These are phyloP conservation scores for Cuniculus paca DNA, from an alignment of 2,797 vertebrate genomes.

Conservation along the genomic window DNA sequence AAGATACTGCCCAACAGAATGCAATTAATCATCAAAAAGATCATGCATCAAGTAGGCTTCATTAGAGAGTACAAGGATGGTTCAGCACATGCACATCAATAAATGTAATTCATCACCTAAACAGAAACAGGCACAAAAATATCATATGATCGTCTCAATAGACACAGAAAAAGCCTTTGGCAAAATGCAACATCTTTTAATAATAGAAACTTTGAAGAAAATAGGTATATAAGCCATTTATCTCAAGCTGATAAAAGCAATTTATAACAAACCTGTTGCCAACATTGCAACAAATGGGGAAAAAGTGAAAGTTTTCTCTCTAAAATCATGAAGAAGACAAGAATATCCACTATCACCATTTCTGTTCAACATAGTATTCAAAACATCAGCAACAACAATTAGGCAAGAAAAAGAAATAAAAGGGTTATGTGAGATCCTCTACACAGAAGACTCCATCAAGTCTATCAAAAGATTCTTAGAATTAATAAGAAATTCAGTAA, in stretches of 20 bases:
- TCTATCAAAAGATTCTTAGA: not conserved
- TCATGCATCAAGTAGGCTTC: not conserved
- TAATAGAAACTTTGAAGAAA: not conserved
- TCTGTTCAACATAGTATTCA: not conserved
- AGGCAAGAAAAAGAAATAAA: not conserved
- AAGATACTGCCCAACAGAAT: not conserved
- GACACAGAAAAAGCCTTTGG: not conserved
- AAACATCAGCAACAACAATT: not conserved
- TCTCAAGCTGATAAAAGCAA: not conserved
- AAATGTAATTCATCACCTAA: not conserved
- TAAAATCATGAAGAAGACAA: not conserved
- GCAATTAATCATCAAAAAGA: not conserved
- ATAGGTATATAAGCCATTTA: not conserved
- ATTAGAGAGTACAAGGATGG: not conserved
- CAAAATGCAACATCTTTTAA: not conserved
- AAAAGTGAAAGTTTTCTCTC: not conserved
- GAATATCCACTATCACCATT: not conserved
- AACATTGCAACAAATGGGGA: not conserved
- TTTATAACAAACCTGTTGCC: not conserved
- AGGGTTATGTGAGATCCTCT: not conserved
- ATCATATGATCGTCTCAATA: not conserved
- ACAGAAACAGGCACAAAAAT: not conserved
- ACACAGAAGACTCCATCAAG: not conserved
- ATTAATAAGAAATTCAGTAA: not conserved
- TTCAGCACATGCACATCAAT: not conserved